Conservation (phyloP, 2,113 vertebrate species). For the Apeltes quadracus region DNA sequence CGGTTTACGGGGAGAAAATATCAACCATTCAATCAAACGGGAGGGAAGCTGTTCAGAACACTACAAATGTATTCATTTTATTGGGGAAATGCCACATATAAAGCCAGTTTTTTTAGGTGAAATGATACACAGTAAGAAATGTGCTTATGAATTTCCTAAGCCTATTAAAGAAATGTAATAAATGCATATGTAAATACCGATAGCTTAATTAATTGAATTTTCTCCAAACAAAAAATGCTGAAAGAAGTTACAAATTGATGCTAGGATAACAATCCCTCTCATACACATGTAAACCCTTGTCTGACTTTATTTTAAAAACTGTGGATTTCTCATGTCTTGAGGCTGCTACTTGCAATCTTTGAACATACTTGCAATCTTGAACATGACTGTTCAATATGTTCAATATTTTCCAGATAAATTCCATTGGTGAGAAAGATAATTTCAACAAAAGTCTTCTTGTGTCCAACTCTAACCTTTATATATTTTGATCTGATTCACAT, state of each 20-base stretch:
- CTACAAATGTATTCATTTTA: neutral
- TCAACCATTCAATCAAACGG: neutral
- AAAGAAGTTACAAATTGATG: neutral
- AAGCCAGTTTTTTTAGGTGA: neutral
- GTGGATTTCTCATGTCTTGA: neutral
- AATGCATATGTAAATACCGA: neutral
- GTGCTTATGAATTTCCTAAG: neutral
- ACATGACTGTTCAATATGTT: neutral
- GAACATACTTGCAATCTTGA: neutral
- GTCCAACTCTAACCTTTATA: neutral
- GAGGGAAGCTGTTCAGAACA: neutral
- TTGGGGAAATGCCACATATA: neutral
- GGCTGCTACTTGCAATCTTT: neutral
- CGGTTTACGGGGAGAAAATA: neutral
- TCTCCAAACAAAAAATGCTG: neutral
- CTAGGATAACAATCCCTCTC: neutral
- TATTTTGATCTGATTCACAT: neutral
- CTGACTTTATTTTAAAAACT: neutral
- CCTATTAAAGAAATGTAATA: neutral
- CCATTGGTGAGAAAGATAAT: too few relatives aligned
- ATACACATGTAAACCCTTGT: neutral
- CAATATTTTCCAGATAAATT: neutral
- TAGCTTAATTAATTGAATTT: neutral
- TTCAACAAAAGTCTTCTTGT: neutral
- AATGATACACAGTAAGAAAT: neutral